Base-by-base conservation (phyloP, 1,140 invertebrate species). In the Pseudomyrmex cubaensis region DNA sequence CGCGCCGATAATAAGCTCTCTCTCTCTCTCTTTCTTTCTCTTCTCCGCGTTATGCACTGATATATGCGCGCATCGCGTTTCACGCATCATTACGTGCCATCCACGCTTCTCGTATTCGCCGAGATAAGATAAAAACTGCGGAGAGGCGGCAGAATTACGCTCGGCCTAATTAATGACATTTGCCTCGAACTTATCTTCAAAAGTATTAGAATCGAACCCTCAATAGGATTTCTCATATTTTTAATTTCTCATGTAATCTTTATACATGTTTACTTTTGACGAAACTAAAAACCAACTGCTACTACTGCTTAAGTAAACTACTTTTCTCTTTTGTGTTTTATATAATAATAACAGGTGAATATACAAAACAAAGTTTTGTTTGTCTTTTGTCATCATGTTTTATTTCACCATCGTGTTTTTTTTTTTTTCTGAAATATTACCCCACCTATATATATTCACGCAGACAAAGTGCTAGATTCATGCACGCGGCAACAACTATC, bases 1-100 rank as follows among this genome's bases (percentile, higher is more conserved):
- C 77, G 67, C 63, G 61, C 61, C 52, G 77, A 85, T 85, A 85
- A 85, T 82, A 82, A 82, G 61, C 50, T 82, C 76, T 84, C 5
- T 35, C 35, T 20, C 5, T 35, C 35, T 35, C 35, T 35, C 25
- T 25, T 1, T 25, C 25, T 25, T 5, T 35, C 35, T 35, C 83
- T 69, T 62, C 50, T 80, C 57, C 25, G 50, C 76, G 44, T 80
- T 54, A 63, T 44, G 57, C 73, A 44, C 73, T n/a, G 57, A 61
- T 74, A 82, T 48, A 35, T 35, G 59, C 52, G 35, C 13, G 50
- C 13, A 52, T 59, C 22, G 57, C 57, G 62, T 57, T 84, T 84
- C 82, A 84, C 82, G 82, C 75, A 22, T 84, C 82, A 70, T 78
- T 84, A 78, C 74, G 48, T 22, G 52, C 62, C 54, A 48, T 50